Conservation (phyloP, 1,140 invertebrate genomes). For the Sitophilus oryzae region DNA sequence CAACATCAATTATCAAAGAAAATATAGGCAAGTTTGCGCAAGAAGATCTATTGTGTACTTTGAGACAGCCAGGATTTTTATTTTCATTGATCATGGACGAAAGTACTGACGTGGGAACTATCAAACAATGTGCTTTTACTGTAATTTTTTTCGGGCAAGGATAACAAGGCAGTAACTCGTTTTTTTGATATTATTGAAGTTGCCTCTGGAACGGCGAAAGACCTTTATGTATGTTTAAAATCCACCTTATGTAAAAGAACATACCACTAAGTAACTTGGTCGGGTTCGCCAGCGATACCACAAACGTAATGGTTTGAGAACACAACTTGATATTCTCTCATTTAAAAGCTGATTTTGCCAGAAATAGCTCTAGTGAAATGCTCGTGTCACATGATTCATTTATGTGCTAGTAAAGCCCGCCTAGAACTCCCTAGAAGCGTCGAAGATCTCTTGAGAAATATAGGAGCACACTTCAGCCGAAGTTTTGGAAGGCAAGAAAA, state of each 20-base stretch:
- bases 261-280: constrained; percentile 35
- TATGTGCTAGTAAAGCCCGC: constrained; percentile 15
- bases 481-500: constrained; percentile 4
- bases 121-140: constrained; percentile 19
- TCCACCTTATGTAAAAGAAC: constrained; percentile 19
- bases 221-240: constrained; percentile 23
- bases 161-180: neutral
- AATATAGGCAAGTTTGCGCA: constrained; percentile 11
- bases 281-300: constrained; percentile 21
- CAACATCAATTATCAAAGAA: constrained; percentile 10
- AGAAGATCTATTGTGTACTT: constrained; percentile 4
- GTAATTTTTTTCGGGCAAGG: constrained; percentile 22
- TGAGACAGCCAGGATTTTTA: too few relatives aligned
- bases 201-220: constrained; percentile 18
- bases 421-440: constrained; percentile 17
- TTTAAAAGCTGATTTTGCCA: constrained; percentile 13
- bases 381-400: constrained; percentile 22
- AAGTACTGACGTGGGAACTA: constrained; percentile 15
- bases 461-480: constrained; percentile 30
- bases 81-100: constrained; percentile 24
- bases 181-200: constrained; percentile 29
- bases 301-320: constrained; percentile 15
- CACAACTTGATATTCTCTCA: constrained; percentile 30
- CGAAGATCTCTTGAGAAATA: constrained; percentile 27
- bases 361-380: constrained; percentile 13